Base-by-base conservation (phyloP, 1,140 invertebrate species). In the Drosophila burlai region DNA sequence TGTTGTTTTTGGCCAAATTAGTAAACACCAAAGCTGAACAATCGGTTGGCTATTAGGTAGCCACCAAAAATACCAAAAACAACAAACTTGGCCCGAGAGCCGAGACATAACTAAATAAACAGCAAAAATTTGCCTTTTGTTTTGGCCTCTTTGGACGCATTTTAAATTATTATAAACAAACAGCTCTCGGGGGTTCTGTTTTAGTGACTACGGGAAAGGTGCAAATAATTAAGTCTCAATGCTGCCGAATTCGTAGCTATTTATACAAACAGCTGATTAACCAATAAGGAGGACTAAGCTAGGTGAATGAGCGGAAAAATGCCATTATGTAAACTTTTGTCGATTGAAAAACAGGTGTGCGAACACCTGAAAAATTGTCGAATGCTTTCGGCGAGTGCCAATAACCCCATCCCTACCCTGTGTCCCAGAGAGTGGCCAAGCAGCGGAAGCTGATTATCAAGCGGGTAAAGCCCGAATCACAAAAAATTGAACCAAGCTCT, bases 131-230 rank as follows among this genome's bases (percentile, higher is more conserved):
- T 24, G 50, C 38, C 65, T 59, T 47, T 67, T 46, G 42, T 62
- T 58, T 77, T 69, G 38, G 75, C 10, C 55, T 55, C 58, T 62
- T 75, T 75, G 59, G 57, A 69, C 57, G 75, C 55, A 45, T 60
- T 78, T 77, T 78, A 78, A 78, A 62, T 77, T 78, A 78, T 78
- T 78, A 78, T 78, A 78, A 78, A 78, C 75, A 78, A 78, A 78
- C 75, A 78, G 64, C 57, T 68, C 46, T 38, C 43, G 34, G 55
- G 9, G 54, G 54, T 26, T 57, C 75, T 78, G 75, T 69, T 78
- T 78, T 78, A 78, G 64, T 78, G 75, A 78, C 74, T 78, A 69
- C 74, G 77, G 77, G 54, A 43, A 45, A 40, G 49, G 57, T 78
- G 75, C 75, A 77, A 78, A 78, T 78, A 78, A 78, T 78, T 57